These are phyloP conservation scores for Phaethon lepturus DNA, from an alignment of 2,113 vertebrate species.

Conservation along the genomic window DNA sequence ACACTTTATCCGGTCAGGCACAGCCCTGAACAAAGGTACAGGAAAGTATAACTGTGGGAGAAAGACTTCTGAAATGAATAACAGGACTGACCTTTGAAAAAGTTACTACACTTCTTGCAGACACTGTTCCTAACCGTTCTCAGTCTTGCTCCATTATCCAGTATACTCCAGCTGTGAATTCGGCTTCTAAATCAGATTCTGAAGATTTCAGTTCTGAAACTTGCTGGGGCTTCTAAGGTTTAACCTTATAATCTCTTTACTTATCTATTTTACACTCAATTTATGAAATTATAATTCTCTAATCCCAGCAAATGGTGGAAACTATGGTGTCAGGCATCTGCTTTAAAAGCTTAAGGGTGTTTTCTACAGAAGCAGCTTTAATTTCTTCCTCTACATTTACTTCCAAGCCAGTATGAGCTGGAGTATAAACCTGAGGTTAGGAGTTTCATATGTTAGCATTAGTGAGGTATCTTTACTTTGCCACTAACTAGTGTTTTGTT, in stretches of 20 bases:
- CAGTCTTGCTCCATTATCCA: background rate
- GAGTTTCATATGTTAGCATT: background rate
- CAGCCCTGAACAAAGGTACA: slow-evolving; percentile 37
- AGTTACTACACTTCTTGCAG: background rate
- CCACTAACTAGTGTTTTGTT: background rate
- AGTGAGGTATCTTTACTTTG: background rate
- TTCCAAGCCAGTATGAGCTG: slow-evolving; percentile 6
- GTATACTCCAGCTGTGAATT: background rate
- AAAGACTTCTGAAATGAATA: background rate
- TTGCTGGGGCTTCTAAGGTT: background rate
- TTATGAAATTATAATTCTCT: background rate
- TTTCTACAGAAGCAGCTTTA: slow-evolving; percentile 7
- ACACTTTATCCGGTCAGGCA: background rate
- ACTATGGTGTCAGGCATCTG: background rate
- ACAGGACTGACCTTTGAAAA: background rate
- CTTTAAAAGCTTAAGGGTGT: background rate
- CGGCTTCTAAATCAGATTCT: background rate
- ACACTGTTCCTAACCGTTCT: background rate
- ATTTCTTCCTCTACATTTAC: slow-evolving; percentile 16
- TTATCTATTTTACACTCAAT: background rate
- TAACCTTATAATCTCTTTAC: background rate
- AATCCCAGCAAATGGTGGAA: background rate
- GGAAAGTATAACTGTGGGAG: background rate
- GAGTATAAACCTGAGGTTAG: background rate
- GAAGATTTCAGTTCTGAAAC: background rate